phyloP scores from a whole-genome alignment of 2,113 vertebrate species.

The Naja naja region DNA sequence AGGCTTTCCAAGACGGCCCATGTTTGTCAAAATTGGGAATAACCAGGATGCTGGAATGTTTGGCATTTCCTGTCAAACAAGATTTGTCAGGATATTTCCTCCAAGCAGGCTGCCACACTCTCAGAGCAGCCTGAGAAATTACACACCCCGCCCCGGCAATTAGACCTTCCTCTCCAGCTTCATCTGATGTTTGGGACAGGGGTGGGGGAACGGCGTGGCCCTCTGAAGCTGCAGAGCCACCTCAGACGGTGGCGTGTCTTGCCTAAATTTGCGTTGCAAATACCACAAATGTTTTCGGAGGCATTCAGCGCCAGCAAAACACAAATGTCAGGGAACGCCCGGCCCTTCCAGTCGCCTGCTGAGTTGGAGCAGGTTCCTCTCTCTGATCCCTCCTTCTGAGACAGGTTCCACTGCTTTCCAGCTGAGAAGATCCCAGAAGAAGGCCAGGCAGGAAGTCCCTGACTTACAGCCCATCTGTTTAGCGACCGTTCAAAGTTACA shows the following conservation, averaged over 20 bases:
- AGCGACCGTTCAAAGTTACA: not conserved
- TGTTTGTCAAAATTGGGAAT: not conserved
- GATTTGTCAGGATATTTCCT: not conserved
- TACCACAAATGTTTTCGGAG: not conserved
- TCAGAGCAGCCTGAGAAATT: too few species aligned
- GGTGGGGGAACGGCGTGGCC: not conserved
- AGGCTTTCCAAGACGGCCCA: not conserved
- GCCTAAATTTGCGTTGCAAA: not conserved
- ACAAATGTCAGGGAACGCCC: not conserved
- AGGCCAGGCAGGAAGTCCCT: not conserved
- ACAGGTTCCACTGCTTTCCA: not conserved
- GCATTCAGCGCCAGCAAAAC: not conserved
- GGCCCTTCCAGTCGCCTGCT: not conserved
- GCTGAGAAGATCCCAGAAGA: not conserved
- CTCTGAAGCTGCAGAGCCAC: not conserved
- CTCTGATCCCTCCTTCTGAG: not conserved
- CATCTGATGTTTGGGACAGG: not conserved
- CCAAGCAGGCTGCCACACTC: not conserved
- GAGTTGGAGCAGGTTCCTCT: not conserved
- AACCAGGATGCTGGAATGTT: not conserved
- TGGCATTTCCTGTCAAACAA: conserved; percentile 15
- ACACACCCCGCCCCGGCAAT: not conserved
- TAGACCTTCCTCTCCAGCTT: not conserved
- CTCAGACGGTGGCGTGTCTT: not conserved
- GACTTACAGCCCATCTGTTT: not conserved